Percentiles rank a stretch among this genome's conserved stretches.
These are phyloP conservation scores for Chelidonichthys spinosus DNA, from an alignment of 2,797 vertebrate genomes.

Conservation along the genomic window DNA sequence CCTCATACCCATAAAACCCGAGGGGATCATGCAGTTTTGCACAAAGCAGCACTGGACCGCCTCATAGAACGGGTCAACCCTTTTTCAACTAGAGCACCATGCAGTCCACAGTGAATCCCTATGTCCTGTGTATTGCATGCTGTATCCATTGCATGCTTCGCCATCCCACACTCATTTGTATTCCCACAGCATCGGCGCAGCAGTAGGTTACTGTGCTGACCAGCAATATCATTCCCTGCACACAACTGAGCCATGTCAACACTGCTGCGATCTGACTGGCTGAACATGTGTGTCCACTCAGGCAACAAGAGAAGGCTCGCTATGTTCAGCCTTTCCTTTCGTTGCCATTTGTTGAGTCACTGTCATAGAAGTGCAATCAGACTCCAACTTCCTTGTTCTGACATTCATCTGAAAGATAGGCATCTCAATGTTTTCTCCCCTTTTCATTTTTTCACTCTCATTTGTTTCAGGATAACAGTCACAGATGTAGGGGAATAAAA, in stretches of 20 bases:
- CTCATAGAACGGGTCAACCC: background rate
- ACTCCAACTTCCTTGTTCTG: constrained; percentile 2
- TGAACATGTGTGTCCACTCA: constrained; percentile 37
- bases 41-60: constrained; percentile 1
- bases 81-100: constrained; percentile 8
- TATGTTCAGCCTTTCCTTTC: constrained; percentile 24
- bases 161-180: constrained; percentile 57
- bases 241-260: constrained; percentile 41
- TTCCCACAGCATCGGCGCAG: constrained; percentile 57
- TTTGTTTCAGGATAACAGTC: constrained; percentile 10
- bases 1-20: constrained; percentile 32
- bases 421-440: background rate
- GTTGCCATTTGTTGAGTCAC: background rate
- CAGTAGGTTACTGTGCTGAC: constrained; percentile 54
- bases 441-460: background rate
- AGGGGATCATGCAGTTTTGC: constrained; percentile 13
- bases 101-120: background rate
- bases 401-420: background rate
- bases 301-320: constrained; percentile 5
- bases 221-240: constrained; percentile 38
- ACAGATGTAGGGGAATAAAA: constrained; percentile 16
- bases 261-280: constrained; percentile 48
- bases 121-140: constrained; percentile 19
- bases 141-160: constrained; percentile 29
- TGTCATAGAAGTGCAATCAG: constrained; percentile 7